Percentiles rank a stretch among this genome's conserved stretches.
phyloP scores from a whole-genome alignment of 2,113 vertebrate genomes.

The Malurus alboscapulatus region DNA sequence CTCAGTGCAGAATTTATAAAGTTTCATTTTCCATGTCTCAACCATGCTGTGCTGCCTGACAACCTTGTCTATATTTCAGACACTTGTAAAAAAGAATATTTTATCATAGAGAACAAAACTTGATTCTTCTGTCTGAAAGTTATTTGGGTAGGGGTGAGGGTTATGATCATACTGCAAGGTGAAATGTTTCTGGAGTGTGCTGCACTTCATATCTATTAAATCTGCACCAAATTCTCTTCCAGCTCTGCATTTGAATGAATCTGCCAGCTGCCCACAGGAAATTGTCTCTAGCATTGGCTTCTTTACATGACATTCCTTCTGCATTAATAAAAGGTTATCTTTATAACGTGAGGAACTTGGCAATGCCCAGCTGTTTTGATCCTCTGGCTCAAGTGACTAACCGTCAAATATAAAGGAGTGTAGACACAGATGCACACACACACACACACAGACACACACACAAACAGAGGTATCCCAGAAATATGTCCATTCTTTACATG shows the following conservation, averaged over 20 bases:
- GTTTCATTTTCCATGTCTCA: neutral
- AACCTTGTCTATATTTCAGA: neutral
- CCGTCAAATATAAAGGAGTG: neutral
- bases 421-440: neutral
- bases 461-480: fast-evolving
- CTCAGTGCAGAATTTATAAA: neutral
- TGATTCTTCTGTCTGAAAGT: neutral
- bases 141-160: neutral
- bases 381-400: neutral
- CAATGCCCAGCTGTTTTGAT: neutral
- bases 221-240: neutral
- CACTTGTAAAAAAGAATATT: neutral
- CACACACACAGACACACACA: neutral
- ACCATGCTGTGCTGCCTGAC: neutral
- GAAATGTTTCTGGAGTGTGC: neutral
- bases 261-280: neutral
- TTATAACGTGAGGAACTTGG: neutral
- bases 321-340: neutral
- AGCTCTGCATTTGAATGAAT: neutral
- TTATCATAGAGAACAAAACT: neutral
- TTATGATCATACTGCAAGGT: neutral
- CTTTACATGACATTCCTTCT: neutral
- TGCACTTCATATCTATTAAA: neutral
- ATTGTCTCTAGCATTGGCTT: neutral
- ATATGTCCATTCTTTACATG: neutral